Conservation (phyloP, 1,140 invertebrate species). For the Aphelinus atriplicis region DNA sequence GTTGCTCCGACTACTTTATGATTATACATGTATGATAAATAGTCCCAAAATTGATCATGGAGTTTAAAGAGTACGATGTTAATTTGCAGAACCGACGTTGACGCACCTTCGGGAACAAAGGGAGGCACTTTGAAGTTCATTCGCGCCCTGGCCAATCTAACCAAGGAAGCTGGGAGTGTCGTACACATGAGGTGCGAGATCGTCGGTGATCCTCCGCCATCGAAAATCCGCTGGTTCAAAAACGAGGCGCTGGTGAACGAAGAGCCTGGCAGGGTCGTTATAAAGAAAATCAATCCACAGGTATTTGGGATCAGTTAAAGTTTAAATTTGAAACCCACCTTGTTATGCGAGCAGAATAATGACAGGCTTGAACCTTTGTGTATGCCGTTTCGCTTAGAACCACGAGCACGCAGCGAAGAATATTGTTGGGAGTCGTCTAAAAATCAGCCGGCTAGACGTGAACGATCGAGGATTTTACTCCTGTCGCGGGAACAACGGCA, state of each 20-base stretch:
- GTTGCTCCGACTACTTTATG: too few species aligned
- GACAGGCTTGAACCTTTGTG: neutral
- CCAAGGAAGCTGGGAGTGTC: conserved; percentile 71
- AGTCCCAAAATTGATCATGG: too few species aligned
- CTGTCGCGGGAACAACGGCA: conserved; percentile 73
- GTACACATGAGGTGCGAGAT: conserved; percentile 76
- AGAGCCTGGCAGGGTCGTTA: conserved; percentile 66
- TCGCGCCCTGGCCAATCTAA: conserved; percentile 69
- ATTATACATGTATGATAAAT: too few species aligned
- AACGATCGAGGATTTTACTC: conserved; percentile 77
- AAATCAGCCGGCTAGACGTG: conserved; percentile 71
- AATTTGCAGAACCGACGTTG: conserved; percentile 48
- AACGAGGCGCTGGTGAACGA: conserved; percentile 71
- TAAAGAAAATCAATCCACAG: conserved; percentile 60
- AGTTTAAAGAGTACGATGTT: neutral
- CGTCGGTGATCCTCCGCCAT: conserved; percentile 71
- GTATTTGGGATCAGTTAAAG: conserved; percentile 27
- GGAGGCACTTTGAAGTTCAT: conserved; percentile 61
- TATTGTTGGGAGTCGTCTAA: conserved; percentile 59
- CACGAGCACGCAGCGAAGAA: conserved; percentile 53
- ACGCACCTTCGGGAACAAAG: conserved; percentile 44
- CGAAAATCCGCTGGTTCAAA: conserved; percentile 74
- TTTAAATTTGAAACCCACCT: too few species aligned
- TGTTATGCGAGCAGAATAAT: too few species aligned
- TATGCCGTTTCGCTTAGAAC: conserved; percentile 32